phyloP scores from a whole-genome alignment of 2,888 invertebrate species.

The Axea sp. region DNA sequence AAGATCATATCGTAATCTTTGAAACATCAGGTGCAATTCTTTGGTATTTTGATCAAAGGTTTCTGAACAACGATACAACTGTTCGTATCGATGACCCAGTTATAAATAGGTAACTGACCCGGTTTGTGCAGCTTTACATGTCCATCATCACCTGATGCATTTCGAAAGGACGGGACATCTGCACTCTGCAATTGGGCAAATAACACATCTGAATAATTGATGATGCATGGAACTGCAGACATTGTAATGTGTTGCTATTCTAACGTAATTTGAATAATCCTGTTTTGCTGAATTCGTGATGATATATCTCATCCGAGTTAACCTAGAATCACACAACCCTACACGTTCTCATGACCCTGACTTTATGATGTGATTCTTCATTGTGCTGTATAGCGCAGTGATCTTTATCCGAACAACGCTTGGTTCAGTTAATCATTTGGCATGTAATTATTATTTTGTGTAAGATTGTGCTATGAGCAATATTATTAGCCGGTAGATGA shows the following conservation, averaged over 20 bases:
- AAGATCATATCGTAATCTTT: constrained; percentile 20
- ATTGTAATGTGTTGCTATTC: constrained; percentile 6
- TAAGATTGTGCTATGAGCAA: background rate
- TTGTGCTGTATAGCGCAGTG: constrained; percentile 31
- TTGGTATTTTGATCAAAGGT: constrained; percentile 58
- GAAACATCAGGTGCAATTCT: constrained; percentile 41
- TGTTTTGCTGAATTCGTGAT: constrained; percentile 11
- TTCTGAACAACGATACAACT: constrained; percentile 53
- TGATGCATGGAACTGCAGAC: constrained; percentile 11
- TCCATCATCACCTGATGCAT: constrained; percentile 72
- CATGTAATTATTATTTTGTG: constrained; percentile 29
- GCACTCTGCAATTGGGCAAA: constrained; percentile 50
- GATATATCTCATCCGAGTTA: constrained; percentile 32
- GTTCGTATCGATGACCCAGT: constrained; percentile 72
- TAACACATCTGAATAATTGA: constrained; percentile 45
- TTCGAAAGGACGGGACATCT: constrained; percentile 68
- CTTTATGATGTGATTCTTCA: constrained; percentile 39
- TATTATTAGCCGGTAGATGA: constrained; percentile 22
- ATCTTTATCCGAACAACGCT: constrained; percentile 35
- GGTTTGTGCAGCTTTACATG: constrained; percentile 70
- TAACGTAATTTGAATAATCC: constrained; percentile 34
- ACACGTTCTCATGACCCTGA: constrained; percentile 55
- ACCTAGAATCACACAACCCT: constrained; percentile 44
- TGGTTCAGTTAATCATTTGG: constrained; percentile 39
- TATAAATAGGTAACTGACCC: constrained; percentile 77